Evolutionary conservation across 2,113 vertebrate genomes (phyloP).

Genomic region (Tichodroma muraria): DNA sequence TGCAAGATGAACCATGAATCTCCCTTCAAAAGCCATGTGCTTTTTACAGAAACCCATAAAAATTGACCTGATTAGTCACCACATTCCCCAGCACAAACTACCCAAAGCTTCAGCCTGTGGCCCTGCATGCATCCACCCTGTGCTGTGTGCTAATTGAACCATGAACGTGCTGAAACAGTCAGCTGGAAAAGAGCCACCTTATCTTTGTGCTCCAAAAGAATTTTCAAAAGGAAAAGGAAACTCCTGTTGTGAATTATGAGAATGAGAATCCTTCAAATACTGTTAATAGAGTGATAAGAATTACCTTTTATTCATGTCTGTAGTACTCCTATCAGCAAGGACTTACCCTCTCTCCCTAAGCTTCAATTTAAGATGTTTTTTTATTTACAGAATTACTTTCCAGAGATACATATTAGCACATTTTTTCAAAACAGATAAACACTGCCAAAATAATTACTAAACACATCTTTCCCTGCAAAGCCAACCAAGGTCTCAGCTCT

Average conservation of each 20-base stretch:
- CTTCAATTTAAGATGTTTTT: conserved; percentile 21
- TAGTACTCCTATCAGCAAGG: conserved; percentile 14
- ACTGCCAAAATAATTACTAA: conserved; percentile 62
- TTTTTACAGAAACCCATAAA: neutral
- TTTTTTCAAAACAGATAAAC: conserved; percentile 56
- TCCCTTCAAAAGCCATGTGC: neutral
- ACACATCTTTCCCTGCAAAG: conserved; percentile 39
- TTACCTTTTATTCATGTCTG: conserved; percentile 22
- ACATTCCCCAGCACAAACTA: neutral
- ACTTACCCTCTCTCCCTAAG: neutral
- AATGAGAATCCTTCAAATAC: conserved; percentile 5
- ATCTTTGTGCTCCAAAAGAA: conserved; percentile 12
- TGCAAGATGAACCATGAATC: neutral
- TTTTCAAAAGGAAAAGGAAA: conserved; percentile 28
- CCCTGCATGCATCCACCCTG: neutral
- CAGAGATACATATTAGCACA: conserved; percentile 32
- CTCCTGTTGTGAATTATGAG: conserved; percentile 11
- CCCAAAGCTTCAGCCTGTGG: neutral
- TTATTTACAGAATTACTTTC: conserved; percentile 31
- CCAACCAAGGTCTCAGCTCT: neutral
- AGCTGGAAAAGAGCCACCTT: conserved; percentile 20
- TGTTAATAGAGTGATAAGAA: conserved; percentile 18
- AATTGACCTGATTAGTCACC: neutral
- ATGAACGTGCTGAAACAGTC: neutral
- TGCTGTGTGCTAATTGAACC: neutral